Conservation (phyloP, 2,888 invertebrate genomes). For the Tribolium freemani region DNA sequence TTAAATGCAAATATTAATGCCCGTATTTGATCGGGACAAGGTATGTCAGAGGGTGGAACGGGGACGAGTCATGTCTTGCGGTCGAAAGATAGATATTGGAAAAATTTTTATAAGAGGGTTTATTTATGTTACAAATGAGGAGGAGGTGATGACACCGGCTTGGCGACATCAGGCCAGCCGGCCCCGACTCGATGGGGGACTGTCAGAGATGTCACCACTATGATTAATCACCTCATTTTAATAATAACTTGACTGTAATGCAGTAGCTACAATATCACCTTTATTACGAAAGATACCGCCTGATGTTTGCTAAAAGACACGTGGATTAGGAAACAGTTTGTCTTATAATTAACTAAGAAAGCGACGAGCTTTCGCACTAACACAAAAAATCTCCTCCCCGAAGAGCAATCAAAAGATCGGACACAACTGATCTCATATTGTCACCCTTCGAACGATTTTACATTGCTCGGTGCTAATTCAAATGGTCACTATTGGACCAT, state of each 20-base stretch:
- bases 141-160: slow-evolving; percentile 63
- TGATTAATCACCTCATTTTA: slow-evolving; percentile 70
- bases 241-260: slow-evolving; percentile 68
- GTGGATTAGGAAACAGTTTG: slow-evolving; percentile 59
- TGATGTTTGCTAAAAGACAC: slow-evolving; percentile 61
- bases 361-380: background rate
- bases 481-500: background rate
- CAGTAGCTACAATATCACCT: slow-evolving; percentile 67
- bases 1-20: slow-evolving; percentile 56
- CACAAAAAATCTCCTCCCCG: background rate
- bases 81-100: slow-evolving; percentile 27
- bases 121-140: slow-evolving; percentile 62
- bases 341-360: slow-evolving; percentile 61
- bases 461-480: background rate
- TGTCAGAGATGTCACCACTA: slow-evolving; percentile 66
- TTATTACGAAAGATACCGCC: slow-evolving; percentile 64
- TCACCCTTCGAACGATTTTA: background rate
- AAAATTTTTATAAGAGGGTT: slow-evolving; percentile 36
- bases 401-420: background rate
- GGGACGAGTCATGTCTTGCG: slow-evolving; percentile 1
- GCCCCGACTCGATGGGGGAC: slow-evolving; percentile 57
- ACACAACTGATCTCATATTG: background rate
- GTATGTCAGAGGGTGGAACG: slow-evolving; percentile 29
- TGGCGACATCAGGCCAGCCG: slow-evolving; percentile 59
- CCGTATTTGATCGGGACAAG: slow-evolving; percentile 47